These are phyloP conservation scores for Champsocephalus esox DNA, from an alignment of 2,797 vertebrate genomes.

Conservation along the genomic window DNA sequence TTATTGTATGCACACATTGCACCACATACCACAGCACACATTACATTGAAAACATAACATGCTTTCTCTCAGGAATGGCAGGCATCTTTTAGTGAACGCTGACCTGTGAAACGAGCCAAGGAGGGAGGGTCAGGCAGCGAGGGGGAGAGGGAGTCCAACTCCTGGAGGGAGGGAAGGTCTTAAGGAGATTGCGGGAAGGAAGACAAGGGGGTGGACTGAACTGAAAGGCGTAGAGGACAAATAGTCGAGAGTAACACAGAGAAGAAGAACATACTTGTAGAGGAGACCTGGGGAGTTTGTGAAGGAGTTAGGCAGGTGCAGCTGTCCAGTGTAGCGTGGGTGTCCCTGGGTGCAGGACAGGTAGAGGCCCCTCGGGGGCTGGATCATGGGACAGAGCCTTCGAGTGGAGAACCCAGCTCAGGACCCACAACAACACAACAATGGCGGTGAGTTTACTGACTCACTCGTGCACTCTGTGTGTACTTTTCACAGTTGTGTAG, in stretches of 20 bases:
- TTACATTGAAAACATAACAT: slow-evolving; percentile 80
- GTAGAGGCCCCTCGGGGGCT: slow-evolving; percentile 81
- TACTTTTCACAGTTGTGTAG: slow-evolving; percentile 13
- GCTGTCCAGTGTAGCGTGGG: slow-evolving; percentile 31
- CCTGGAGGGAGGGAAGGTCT: slow-evolving; percentile 73
- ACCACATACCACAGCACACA: slow-evolving; percentile 24
- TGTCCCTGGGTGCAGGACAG: slow-evolving; percentile 72
- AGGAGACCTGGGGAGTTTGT: slow-evolving; percentile 16
- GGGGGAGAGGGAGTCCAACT: slow-evolving; percentile 58
- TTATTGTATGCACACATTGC: slow-evolving; percentile 15
- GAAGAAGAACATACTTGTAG: slow-evolving; percentile 39
- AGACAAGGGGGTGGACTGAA: slow-evolving; percentile 60
- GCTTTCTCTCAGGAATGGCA: slow-evolving; percentile 91
- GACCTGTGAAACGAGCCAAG: slow-evolving; percentile 83
- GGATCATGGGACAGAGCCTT: slow-evolving; percentile 88
- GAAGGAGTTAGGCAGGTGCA: slow-evolving; percentile 55
- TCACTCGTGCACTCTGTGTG: slow-evolving; percentile 37
- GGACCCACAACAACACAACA: slow-evolving; percentile 66
- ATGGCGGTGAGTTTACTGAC: slow-evolving; percentile 79
- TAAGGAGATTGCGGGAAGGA: slow-evolving; percentile 76
- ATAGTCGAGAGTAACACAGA: slow-evolving; percentile 53
- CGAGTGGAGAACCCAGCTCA: slow-evolving; percentile 78
- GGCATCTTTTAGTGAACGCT: slow-evolving; percentile 89
- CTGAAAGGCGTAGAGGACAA: slow-evolving; percentile 49
- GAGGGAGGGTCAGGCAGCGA: slow-evolving; percentile 70